phyloP scores from a whole-genome alignment of 2,888 invertebrate species.

The Drosophila lacicola region DNA sequence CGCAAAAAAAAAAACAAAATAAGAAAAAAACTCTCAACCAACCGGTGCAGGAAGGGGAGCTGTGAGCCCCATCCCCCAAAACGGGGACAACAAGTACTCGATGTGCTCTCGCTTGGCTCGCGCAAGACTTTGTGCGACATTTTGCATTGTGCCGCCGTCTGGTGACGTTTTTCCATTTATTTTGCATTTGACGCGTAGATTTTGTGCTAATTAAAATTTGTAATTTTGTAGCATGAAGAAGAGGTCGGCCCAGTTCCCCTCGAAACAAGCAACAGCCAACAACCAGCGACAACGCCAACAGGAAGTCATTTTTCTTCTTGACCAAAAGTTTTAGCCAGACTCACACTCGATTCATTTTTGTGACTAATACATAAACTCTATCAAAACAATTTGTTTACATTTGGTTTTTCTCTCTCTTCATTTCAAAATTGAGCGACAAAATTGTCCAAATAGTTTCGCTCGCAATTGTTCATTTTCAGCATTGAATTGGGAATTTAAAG shows the following conservation, averaged over 20 bases:
- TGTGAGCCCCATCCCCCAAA: constrained; percentile 4
- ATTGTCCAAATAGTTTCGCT: too few relatives aligned
- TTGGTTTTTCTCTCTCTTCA: not conserved
- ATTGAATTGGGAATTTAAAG: too few relatives aligned
- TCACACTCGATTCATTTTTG: not conserved
- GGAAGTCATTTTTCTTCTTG: constrained; percentile 44
- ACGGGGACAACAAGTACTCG: constrained; percentile 30
- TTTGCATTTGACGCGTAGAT: constrained; percentile 48
- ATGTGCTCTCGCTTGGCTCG: constrained; percentile 3
- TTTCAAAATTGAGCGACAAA: not conserved
- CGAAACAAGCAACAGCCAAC: not conserved
- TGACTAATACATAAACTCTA: not conserved
- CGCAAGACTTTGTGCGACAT: constrained; percentile 24
- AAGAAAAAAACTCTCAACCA: not conserved
- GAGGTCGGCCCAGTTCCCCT: constrained; percentile 1
- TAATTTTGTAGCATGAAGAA: constrained; percentile 40
- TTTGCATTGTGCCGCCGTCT: constrained; percentile 50
- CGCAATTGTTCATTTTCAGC: too few relatives aligned
- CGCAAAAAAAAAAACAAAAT: not conserved
- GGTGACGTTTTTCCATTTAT: constrained; percentile 37
- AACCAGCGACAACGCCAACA: constrained; percentile 22
- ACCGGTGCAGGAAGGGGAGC: not conserved
- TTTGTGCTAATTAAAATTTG: constrained; percentile 54
- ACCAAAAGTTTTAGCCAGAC: constrained; percentile 18
- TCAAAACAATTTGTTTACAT: not conserved